Conservation (phyloP, 2,113 vertebrate species). For the Ellobius talpinus region DNA sequence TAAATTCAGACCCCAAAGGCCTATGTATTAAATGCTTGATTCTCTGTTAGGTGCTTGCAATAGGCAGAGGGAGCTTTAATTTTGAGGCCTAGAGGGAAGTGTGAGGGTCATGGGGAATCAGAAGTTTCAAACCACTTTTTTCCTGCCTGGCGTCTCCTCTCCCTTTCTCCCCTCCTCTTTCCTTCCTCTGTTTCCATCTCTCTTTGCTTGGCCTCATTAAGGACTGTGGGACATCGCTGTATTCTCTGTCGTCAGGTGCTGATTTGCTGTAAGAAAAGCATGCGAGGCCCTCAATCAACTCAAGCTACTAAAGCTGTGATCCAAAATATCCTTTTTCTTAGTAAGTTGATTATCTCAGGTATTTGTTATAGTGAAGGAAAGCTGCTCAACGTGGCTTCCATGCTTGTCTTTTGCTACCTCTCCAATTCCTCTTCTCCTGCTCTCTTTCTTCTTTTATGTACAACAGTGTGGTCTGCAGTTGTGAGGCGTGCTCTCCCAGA, state of each 20-base stretch:
- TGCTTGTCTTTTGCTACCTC: not conserved
- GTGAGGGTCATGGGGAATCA: not conserved
- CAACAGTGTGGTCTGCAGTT: not conserved
- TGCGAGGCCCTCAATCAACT: too few relatives aligned
- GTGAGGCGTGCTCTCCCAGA: not conserved
- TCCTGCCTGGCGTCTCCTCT: not conserved
- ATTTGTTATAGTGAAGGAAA: not conserved
- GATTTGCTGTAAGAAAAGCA: not conserved
- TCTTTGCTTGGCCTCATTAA: not conserved
- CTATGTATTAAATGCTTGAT: not conserved
- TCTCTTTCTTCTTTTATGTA: not conserved
- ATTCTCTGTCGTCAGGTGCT: not conserved
- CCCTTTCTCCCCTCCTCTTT: too few relatives aligned
- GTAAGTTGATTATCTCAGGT: not conserved
- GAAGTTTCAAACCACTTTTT: not conserved
- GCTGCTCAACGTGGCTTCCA: not conserved
- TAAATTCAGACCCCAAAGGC: not conserved
- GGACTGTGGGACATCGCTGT: not conserved
- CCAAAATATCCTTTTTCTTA: not conserved
- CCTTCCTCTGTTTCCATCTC: not conserved
- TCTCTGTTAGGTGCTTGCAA: not conserved
- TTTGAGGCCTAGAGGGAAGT: not conserved
- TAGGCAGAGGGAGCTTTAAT: not conserved
- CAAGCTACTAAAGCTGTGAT: not conserved
- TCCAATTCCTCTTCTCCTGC: not conserved